Conservation (phyloP, 53 echinoderm and acorn worm species). For the Temnopleurus reevesii region DNA sequence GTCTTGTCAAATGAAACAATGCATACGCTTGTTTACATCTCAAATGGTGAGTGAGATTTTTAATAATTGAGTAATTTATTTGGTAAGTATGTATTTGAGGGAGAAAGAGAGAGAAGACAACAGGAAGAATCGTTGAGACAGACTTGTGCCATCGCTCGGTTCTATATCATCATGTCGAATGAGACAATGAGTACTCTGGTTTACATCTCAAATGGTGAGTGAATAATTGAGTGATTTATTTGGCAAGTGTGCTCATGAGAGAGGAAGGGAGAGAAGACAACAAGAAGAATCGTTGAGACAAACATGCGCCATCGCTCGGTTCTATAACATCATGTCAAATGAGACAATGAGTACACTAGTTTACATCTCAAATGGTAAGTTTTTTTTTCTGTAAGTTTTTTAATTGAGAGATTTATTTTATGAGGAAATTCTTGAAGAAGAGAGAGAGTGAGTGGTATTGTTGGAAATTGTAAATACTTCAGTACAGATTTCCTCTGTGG, state of each 20-base stretch:
- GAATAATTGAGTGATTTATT: background rate
- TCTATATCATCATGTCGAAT: slow-evolving; percentile 97
- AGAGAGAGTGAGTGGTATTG: background rate
- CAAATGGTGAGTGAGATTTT: background rate
- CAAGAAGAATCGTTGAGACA: slow-evolving; percentile 74
- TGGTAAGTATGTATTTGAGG: background rate
- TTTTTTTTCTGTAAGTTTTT: too few species aligned
- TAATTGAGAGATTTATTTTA: background rate
- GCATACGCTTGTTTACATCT: too few species aligned
- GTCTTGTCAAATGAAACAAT: too few species aligned
- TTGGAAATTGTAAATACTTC: too few species aligned
- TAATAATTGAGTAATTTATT: background rate
- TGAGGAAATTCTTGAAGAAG: slow-evolving; percentile 7
- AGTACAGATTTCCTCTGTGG: too few species aligned
- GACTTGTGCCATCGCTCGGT: slow-evolving; percentile 76
- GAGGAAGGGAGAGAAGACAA: slow-evolving; percentile 78
- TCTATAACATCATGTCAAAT: slow-evolving; percentile 96
- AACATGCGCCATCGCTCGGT: slow-evolving; percentile 76
- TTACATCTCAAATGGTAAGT: slow-evolving; percentile 74
- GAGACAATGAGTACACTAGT: slow-evolving; percentile 81
- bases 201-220: slow-evolving; percentile 75
- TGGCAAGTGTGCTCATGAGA: background rate
- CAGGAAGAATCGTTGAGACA: slow-evolving; percentile 74
- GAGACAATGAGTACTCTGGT: slow-evolving; percentile 89
- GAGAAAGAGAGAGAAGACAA: slow-evolving; percentile 53